Percentiles rank a stretch among this genome's conserved stretches.
phyloP scores from a whole-genome alignment of 2,113 vertebrate species.

The Heterocephalus glaber region DNA sequence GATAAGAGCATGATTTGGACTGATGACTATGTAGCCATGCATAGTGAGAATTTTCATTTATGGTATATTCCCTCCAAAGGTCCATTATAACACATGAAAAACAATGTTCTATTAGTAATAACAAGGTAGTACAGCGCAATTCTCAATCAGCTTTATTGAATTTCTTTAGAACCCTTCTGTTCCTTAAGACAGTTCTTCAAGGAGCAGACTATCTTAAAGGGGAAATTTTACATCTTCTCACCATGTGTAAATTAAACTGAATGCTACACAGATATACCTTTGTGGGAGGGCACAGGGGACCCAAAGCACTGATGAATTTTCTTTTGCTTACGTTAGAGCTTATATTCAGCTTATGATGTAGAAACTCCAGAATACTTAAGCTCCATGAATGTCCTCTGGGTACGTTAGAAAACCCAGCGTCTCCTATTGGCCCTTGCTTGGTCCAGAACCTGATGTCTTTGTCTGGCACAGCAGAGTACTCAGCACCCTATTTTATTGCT shows the following conservation, averaged over 20 bases:
- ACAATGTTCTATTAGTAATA: background rate
- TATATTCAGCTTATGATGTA: background rate
- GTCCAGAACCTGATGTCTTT: background rate
- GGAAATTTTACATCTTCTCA: background rate
- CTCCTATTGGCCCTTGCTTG: background rate
- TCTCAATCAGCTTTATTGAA: background rate
- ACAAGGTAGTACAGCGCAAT: background rate
- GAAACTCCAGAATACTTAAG: background rate
- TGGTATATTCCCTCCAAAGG: background rate
- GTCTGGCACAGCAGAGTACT: too few relatives aligned
- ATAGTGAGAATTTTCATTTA: background rate
- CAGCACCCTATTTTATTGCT: background rate
- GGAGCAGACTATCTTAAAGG: background rate
- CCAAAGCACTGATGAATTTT: background rate
- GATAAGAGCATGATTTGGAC: background rate
- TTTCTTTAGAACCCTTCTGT: background rate
- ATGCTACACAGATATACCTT: background rate
- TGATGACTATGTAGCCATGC: background rate
- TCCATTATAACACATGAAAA: background rate
- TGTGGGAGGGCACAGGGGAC: fast-evolving
- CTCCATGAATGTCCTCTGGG: background rate
- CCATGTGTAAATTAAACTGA: background rate
- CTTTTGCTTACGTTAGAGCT: background rate
- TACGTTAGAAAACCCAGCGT: fast-evolving
- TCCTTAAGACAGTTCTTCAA: background rate